Conservation (phyloP, 2,888 invertebrate species). For the Chloroclysta siterata region DNA sequence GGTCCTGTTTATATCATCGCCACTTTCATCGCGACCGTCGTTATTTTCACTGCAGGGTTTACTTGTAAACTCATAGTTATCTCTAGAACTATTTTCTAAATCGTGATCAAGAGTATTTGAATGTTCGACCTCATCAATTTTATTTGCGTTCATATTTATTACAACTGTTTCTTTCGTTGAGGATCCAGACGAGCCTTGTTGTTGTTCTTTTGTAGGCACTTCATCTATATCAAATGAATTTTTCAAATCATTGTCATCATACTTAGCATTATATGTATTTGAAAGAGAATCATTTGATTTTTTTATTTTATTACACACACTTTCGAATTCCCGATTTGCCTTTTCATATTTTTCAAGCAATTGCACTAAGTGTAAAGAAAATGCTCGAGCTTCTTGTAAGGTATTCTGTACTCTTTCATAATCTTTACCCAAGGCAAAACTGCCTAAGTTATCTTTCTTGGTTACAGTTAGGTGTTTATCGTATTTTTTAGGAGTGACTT, state of each 20-base stretch:
- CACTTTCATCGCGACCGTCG: constrained; percentile 19
- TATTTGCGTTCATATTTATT: not conserved
- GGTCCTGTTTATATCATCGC: constrained; percentile 14
- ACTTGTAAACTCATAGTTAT: not conserved
- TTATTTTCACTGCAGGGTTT: constrained; percentile 12
- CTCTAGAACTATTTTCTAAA: not conserved
- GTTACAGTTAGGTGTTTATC: not conserved
- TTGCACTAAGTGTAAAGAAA: constrained; percentile 51
- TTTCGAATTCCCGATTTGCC: constrained; percentile 60
- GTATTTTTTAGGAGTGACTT: not conserved
- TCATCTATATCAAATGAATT: constrained; percentile 13
- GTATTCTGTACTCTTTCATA: constrained; percentile 50
- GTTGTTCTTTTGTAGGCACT: constrained; percentile 26
- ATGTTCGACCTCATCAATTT: not conserved
- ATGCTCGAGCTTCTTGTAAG: constrained; percentile 53
- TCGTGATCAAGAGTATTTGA: not conserved
- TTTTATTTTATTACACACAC: constrained; percentile 50
- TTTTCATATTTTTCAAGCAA: constrained; percentile 61
- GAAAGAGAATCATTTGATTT: constrained; percentile 29
- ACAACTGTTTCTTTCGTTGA: constrained; percentile 12
- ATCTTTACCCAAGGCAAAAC: constrained; percentile 38
- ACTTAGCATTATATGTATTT: not conserved
- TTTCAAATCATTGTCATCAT: constrained; percentile 11
- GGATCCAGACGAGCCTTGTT: constrained; percentile 5
- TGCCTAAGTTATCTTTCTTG: constrained; percentile 3